A percentile compares a stretch with the other conserved stretches of the same genome.
Conservation (phyloP, 2,797 vertebrate genomes). For the Phoxinus dragarum region DNA sequence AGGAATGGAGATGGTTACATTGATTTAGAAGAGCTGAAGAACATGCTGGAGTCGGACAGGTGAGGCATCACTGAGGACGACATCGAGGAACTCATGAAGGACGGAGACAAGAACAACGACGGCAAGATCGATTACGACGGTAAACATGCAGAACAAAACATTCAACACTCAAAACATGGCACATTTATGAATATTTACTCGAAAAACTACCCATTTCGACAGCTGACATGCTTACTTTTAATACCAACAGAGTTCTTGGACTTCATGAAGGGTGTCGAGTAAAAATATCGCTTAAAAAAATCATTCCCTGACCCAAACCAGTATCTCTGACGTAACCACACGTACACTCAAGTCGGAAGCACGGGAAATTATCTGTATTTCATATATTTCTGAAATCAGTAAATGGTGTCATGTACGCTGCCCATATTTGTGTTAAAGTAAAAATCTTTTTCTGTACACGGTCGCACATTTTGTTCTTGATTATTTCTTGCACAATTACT, state of each 20-base stretch:
- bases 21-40: slow-evolving; percentile 81
- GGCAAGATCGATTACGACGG: slow-evolving; percentile 85
- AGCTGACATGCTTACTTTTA: slow-evolving; percentile 7
- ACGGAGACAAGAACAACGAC: slow-evolving; percentile 85
- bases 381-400: not conserved
- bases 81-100: slow-evolving; percentile 85
- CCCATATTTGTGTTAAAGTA: slow-evolving; percentile 1
- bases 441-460: slow-evolving; percentile 14
- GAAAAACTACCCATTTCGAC: not conserved
- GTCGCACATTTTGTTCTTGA: not conserved
- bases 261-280: slow-evolving; percentile 86
- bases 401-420: not conserved
- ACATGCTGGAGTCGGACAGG: slow-evolving; percentile 81
- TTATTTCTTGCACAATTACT: not conserved
- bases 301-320: slow-evolving; percentile 27
- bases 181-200: not conserved
- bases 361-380: slow-evolving; percentile 29
- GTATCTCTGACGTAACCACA: slow-evolving; percentile 14
- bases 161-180: not conserved
- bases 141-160: slow-evolving; percentile 48
- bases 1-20: slow-evolving; percentile 85
- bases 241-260: slow-evolving; percentile 81
- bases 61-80: slow-evolving; percentile 84
- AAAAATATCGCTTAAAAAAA: slow-evolving; percentile 57
- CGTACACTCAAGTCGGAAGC: not conserved